Evolutionary conservation across 2,113 vertebrate species (phyloP), one percentile per base, ranked within the genome.

Genomic region (Sialia sialis): DNA sequence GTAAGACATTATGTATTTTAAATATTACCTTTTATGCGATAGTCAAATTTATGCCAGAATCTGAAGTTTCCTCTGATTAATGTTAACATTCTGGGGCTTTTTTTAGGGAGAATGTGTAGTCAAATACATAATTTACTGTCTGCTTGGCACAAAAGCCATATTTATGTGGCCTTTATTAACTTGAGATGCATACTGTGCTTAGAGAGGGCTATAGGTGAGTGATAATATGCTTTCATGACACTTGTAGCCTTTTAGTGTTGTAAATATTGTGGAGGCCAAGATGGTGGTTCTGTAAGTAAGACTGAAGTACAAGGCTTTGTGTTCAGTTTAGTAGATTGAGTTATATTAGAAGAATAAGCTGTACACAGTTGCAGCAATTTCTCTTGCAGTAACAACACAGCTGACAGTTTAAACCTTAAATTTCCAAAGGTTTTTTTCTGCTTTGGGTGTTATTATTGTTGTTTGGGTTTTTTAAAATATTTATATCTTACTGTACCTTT

Each of bases 21-120:
- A 93, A 87, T 95, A 68, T 91, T 93, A 97, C 92, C 83, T 96
- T 93, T 86, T 92, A 52, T 79, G 72, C 1, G 49, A 83, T 74
- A 87, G 86, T 95, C 74, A 96, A 78, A 90, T 92, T 89, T 86
- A 62, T 95, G 94, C 96, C 95, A 96, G 90, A 92, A 96, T 94
- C 76, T 84, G 88, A 84, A 81, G 73, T 95, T 96, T 95, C 92
- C 82, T 93, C 91, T 85, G 97, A 93, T 96, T 97, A 90, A 93
- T 49, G 70, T 95, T 96, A 90, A 88, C 89, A 94, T 96, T 96
- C 91, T 93, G 68, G 75, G 20, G 18, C 7, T 1, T 20, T 64
- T 93, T 93, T 90, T 51, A 56, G 58, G 48, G 76, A 59, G 90
- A 92, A 73, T 44, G 32, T 90, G 74, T 96, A 86, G 69, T 94